phyloP scores from a whole-genome alignment of 2,888 invertebrate species.

The Polydrusus cervinus region DNA sequence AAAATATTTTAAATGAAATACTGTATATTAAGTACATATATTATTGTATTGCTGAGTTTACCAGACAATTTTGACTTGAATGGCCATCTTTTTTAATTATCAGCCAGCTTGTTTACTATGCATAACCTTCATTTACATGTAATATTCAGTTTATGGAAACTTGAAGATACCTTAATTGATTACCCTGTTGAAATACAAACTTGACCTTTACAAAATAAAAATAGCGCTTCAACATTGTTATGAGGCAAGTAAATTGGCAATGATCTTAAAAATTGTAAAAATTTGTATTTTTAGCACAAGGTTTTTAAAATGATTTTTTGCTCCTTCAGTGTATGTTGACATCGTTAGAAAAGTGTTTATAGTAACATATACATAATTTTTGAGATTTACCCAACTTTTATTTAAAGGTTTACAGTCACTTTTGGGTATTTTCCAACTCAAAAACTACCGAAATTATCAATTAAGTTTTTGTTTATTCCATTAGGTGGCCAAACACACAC shows the following conservation, averaged over 20 bases:
- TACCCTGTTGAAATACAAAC: constrained; percentile 8
- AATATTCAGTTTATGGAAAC: background rate
- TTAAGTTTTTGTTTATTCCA: too few species aligned
- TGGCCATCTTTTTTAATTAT: background rate
- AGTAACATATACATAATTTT: too few species aligned
- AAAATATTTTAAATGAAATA: too few species aligned
- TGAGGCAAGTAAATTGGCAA: constrained; percentile 18
- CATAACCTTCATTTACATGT: background rate
- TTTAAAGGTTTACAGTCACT: too few species aligned
- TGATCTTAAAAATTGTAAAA: constrained; percentile 26
- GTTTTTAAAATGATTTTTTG: background rate
- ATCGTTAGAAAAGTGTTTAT: background rate
- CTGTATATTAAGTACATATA: too few species aligned
- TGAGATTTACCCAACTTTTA: too few species aligned
- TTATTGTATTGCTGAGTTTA: too few species aligned
- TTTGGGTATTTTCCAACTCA: too few species aligned
- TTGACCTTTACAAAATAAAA: constrained; percentile 44
- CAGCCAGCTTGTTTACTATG: constrained; percentile 7
- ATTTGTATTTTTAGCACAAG: constrained; percentile 8
- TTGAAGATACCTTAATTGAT: background rate
- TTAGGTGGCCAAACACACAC: too few species aligned
- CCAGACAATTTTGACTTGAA: too few species aligned
- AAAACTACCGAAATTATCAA: too few species aligned
- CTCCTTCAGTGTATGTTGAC: constrained; percentile 4
- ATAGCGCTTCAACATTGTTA: constrained; percentile 3